Conservation (phyloP, 2,888 invertebrate species). For the Lasioglossum oenotherae region DNA sequence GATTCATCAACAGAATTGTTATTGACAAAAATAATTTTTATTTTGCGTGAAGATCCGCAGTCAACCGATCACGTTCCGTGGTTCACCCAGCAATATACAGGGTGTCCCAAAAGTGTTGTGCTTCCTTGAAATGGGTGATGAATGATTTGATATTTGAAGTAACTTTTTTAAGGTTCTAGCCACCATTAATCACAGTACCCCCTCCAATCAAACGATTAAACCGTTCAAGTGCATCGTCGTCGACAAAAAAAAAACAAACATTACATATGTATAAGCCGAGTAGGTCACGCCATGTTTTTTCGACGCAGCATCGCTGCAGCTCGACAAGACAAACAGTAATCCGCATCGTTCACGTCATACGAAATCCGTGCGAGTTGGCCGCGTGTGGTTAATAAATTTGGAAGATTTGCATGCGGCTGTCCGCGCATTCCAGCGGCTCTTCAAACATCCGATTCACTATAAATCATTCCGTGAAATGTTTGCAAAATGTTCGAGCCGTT, state of each 20-base stretch:
- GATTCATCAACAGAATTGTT: no score
- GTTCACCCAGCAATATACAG: no score
- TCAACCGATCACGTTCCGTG: no score
- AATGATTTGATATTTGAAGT: no score
- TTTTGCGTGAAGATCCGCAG: no score
- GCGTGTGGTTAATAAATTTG: slow-evolving; percentile 38
- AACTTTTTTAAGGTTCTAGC: not conserved
- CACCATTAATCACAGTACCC: no score
- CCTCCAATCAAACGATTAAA: not conserved
- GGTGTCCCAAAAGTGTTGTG: no score
- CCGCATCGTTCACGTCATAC: slow-evolving; percentile 14
- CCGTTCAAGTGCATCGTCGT: not conserved
- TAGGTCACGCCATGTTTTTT: not conserved
- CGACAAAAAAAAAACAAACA: not conserved
- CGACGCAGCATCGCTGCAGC: not conserved
- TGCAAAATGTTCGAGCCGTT: slow-evolving; percentile 31
- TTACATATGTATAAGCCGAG: not conserved
- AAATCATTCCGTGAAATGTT: slow-evolving; percentile 34
- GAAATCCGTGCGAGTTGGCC: slow-evolving; percentile 6
- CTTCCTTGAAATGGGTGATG: no score
- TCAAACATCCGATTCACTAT: slow-evolving; percentile 35
- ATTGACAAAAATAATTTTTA: no score
- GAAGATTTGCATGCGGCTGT: slow-evolving; percentile 33
- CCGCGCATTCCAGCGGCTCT: slow-evolving; percentile 6
- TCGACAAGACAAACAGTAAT: not conserved